Percentiles rank a stretch among this genome's conserved stretches.
These are phyloP conservation scores for Meghimatium bilineatum DNA, from an alignment of 2,888 invertebrate species.

Conservation along the genomic window DNA sequence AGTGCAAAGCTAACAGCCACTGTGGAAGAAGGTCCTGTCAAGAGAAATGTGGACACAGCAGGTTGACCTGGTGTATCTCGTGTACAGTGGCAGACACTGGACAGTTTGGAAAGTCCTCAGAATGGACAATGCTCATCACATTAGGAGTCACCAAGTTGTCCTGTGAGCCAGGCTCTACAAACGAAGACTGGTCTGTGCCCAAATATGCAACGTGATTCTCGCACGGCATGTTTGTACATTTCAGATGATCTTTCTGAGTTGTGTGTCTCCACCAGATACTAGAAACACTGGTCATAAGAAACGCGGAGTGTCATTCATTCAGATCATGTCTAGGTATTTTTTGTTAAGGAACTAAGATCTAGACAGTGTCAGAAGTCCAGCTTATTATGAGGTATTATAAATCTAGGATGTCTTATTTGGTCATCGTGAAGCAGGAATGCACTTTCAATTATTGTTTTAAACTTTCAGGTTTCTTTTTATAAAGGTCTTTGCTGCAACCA, in stretches of 20 bases:
- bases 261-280: neutral
- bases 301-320: slow-evolving; percentile 32
- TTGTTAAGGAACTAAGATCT: slow-evolving; percentile 39
- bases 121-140: neutral
- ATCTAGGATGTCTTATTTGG: slow-evolving; percentile 34
- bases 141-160: no score
- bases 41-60: slow-evolving; percentile 20
- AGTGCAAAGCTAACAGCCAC: slow-evolving; percentile 44
- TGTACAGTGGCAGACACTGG: neutral
- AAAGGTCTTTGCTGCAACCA: neutral
- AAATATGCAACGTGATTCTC: no score
- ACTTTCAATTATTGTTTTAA: neutral
- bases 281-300: slow-evolving; percentile 23
- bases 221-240: neutral
- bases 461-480: neutral
- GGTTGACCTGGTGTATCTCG: slow-evolving; percentile 18
- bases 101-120: neutral
- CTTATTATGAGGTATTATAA: slow-evolving; percentile 13
- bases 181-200: neutral
- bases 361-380: slow-evolving; percentile 40
- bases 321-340: slow-evolving; percentile 45
- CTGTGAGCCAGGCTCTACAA: neutral
- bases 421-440: slow-evolving; percentile 17
- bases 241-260: neutral
- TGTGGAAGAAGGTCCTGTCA: slow-evolving; percentile 40